Conservation (phyloP, 2,113 vertebrate species). For the Marmota monax region DNA sequence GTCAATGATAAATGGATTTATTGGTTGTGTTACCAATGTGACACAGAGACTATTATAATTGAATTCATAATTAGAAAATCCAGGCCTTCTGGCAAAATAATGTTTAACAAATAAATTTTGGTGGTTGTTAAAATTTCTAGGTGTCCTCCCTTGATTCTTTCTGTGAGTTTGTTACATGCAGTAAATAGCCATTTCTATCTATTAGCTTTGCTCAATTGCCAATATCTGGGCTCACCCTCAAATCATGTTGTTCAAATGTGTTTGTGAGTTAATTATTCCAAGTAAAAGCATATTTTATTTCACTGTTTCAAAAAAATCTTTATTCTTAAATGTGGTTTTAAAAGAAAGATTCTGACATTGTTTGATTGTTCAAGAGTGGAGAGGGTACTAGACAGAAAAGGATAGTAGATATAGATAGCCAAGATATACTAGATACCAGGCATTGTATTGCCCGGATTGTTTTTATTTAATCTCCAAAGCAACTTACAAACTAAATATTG, state of each 20-base stretch:
- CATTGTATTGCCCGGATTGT: background rate
- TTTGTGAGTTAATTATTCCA: constrained; percentile 15
- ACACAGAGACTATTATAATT: background rate
- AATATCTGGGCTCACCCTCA: background rate
- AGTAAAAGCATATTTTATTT: constrained; percentile 50
- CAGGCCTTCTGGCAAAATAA: background rate
- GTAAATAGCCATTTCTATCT: background rate
- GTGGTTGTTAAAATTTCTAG: constrained; percentile 9
- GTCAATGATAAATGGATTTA: constrained; percentile 44
- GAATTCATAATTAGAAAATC: constrained; percentile 52
- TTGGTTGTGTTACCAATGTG: background rate
- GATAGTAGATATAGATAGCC: background rate
- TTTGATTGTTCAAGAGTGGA: background rate
- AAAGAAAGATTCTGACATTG: constrained; percentile 19
- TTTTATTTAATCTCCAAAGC: constrained; percentile 21
- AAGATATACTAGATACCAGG: background rate
- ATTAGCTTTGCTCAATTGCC: background rate
- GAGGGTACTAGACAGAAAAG: background rate
- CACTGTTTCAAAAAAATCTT: background rate
- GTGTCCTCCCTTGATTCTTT: constrained; percentile 10
- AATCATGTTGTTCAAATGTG: constrained; percentile 52
- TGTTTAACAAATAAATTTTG: constrained; percentile 20
- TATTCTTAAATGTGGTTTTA: constrained; percentile 44
- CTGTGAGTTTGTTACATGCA: background rate
- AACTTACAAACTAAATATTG: background rate